Conservation (phyloP, 2,888 invertebrate species). For the Acanthosepion pharaonis region DNA sequence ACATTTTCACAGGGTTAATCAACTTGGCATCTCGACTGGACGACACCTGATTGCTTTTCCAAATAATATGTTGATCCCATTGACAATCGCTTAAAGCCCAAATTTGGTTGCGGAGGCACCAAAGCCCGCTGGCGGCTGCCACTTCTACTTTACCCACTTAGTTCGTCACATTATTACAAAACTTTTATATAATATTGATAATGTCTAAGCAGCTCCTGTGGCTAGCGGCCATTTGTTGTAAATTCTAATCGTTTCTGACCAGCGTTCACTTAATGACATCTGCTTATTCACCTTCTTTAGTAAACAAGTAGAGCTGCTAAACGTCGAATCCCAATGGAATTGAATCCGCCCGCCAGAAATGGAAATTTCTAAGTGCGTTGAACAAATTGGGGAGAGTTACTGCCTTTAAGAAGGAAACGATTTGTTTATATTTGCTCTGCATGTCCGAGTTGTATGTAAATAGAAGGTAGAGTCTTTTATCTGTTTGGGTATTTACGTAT, state of each 20-base stretch:
- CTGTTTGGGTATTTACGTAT: conserved; percentile 17
- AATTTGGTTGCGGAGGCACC: neutral
- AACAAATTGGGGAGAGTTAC: neutral
- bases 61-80: conserved; percentile 8
- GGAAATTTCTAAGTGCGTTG: neutral
- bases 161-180: neutral
- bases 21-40: conserved; percentile 25
- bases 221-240: neutral
- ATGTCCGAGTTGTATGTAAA: conserved; percentile 21
- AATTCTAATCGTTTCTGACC: neutral
- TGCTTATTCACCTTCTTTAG: conserved; percentile 33
- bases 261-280: neutral
- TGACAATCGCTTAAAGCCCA: conserved; percentile 33
- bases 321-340: neutral
- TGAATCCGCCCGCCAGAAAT: conserved; percentile 33
- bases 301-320: neutral
- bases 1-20: neutral
- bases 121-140: neutral
- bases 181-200: conserved; percentile 33
- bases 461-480: neutral
- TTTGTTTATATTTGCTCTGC: conserved; percentile 1
- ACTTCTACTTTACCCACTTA: neutral
- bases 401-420: neutral
- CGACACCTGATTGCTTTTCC: conserved; percentile 17
- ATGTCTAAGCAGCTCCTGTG: neutral